Evolutionary conservation across 2,888 invertebrate species (phyloP).

Genomic region (Patella pellucida): DNA sequence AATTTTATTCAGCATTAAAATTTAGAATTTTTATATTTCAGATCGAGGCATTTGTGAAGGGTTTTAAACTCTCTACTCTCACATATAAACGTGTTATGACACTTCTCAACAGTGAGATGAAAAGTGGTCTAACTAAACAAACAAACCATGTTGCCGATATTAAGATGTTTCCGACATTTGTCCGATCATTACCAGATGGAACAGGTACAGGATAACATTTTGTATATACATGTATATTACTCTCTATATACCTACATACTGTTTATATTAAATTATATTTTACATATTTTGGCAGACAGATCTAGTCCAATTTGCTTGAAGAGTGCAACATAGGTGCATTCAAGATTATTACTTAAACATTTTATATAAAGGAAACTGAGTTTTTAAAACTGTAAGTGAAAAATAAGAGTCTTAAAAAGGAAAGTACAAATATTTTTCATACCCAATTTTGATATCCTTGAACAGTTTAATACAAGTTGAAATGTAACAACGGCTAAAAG

Average conservation of each 20-base stretch:
- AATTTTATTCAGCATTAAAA: too few species aligned
- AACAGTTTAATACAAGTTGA: too few species aligned
- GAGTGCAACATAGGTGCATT: too few species aligned
- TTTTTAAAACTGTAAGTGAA: too few species aligned
- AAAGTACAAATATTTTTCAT: too few species aligned
- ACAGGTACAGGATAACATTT: conserved; percentile 74
- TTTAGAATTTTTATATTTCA: conserved; percentile 62
- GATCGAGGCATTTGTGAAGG: conserved; percentile 88
- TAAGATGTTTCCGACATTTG: conserved; percentile 96
- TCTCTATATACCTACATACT: not conserved
- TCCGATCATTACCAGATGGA: conserved; percentile 94
- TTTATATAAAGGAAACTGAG: too few species aligned
- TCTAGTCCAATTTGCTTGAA: not conserved
- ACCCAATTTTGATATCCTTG: too few species aligned
- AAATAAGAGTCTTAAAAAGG: too few species aligned
- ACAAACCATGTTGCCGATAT: conserved; percentile 85
- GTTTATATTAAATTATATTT: not conserved
- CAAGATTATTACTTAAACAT: too few species aligned
- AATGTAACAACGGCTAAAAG: too few species aligned
- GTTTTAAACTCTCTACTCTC: conserved; percentile 85
- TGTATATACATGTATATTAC: too few species aligned
- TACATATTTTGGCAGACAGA: not conserved
- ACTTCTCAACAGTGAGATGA: conserved; percentile 82
- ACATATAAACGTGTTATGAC: conserved; percentile 84
- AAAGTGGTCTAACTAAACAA: conserved; percentile 84